Base-by-base conservation (phyloP, 2,888 invertebrate genomes). In the Trachelus troglodyta region DNA sequence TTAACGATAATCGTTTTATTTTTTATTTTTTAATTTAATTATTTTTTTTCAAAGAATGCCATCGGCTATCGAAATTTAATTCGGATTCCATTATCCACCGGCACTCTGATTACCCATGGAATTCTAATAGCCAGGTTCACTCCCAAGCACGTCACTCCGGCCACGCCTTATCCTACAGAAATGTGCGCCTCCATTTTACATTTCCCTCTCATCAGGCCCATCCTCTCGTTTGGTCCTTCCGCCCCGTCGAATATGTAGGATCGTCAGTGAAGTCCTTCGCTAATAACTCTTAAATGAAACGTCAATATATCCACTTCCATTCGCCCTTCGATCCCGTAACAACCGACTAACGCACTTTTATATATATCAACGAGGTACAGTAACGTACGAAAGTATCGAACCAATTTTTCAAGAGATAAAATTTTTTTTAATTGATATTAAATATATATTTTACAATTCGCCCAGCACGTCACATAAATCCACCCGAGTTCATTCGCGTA, bases 81-180 rank as follows among this genome's bases (percentile, higher is more conserved):
- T 56, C 23, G 40, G 23, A 56, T 56, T 56, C 40, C 23, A 56
- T 56, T 56, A 56, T 56, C 23, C 40, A 1, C 2, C 40, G 4
- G 0, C 4, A 40, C 4, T 4, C 15, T 23, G 40, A 56, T 56
- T 56, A 56, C 2, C 23, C 40, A 23, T 56, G 40, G 23, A 56
- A 56, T 56, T 56, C 40, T 23, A 15, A 23, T 23, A 56, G 15
- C 40, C 40, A 56, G 40, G 2, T 56, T 23, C 40, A 23, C 81
- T 77, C 75, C 73, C 56, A 4, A 71, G 73, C 77, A 75, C 78
- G 77, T 82, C 77, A 79, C 76, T 75, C 81, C 82, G 79, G 76
- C 80, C 79, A 73, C 80, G 75, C 77, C 82, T 79, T 83, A 15
- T 56, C 15, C 81, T 75, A 81, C 81, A 77, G 75, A 79, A 81